These are phyloP conservation scores for Symphodus melops DNA, from an alignment of 2,113 vertebrate genomes.

Conservation along the genomic window DNA sequence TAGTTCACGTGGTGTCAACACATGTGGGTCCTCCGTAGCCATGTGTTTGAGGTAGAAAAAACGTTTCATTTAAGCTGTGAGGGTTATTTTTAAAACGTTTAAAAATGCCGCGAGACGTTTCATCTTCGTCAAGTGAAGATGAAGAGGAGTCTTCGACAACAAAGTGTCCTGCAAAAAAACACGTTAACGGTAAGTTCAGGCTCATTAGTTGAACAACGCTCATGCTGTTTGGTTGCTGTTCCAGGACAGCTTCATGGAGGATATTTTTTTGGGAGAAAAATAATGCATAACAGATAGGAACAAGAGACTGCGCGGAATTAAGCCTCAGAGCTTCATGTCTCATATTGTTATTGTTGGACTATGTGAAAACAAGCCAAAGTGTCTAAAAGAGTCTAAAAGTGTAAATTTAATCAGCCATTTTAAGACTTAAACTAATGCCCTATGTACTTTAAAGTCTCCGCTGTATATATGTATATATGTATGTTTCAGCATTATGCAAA, in stretches of 20 bases:
- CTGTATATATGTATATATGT: no score
- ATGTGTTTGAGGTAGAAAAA: not conserved
- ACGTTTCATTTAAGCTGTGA: not conserved
- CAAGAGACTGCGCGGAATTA: no score
- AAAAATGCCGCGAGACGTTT: constrained; percentile 57
- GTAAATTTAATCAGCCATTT: no score
- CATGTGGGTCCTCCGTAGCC: constrained; percentile 46
- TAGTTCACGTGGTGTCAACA: constrained; percentile 44
- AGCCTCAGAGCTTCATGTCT: no score
- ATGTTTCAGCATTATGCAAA: no score
- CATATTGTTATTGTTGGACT: no score
- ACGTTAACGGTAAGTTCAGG: constrained; percentile 32
- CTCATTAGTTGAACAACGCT: not conserved
- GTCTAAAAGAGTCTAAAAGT: no score
- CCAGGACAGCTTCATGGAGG: not conserved
- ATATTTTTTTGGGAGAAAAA: not conserved
- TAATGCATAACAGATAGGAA: not conserved
- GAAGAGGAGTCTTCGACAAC: not conserved
- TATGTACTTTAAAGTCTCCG: no score
- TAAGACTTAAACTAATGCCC: no score
- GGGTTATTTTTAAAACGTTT: not conserved
- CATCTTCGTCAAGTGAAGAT: constrained; percentile 66
- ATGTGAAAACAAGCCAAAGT: no score
- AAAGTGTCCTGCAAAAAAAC: not conserved
- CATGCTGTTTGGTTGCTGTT: not conserved